A percentile compares a stretch with the other conserved stretches of the same genome.
Conservation (phyloP, 23 tunicate species). For the Ciona savignyi region DNA sequence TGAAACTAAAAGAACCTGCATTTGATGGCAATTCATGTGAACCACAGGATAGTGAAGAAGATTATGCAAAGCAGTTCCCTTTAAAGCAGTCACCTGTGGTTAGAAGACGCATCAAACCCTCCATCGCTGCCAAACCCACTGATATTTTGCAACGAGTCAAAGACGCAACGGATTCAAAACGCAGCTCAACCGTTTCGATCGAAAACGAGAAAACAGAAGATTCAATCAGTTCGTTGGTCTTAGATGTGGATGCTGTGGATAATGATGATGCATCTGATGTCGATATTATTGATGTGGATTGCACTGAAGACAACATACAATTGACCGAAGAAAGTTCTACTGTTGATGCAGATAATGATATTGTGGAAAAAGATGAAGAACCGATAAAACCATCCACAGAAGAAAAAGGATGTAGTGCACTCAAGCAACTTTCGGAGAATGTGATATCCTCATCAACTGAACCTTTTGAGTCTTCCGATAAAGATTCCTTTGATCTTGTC, state of each 20-base stretch:
- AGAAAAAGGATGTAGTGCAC: no score
- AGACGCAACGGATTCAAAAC: not conserved
- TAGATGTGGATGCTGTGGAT: not conserved
- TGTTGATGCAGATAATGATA: not conserved
- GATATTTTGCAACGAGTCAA: not conserved
- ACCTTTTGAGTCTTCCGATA: no score
- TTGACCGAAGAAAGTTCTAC: not conserved
- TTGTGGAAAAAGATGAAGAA: not conserved
- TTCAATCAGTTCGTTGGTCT: not conserved
- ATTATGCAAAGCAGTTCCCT: no score
- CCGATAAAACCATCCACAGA: no score
- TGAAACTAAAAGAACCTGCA: no score
- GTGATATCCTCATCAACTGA: no score
- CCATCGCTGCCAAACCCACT: not conserved
- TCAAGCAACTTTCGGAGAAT: no score
- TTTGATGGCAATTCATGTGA: no score
- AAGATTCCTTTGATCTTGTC: no score
- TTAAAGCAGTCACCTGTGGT: no score
- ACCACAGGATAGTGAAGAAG: no score
- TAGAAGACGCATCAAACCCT: not conserved
- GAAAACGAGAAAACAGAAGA: not conserved
- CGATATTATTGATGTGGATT: not conserved
- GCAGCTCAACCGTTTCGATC: not conserved
- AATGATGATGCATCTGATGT: not conserved
- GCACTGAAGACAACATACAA: not conserved